Base-by-base conservation (phyloP, 2,888 invertebrate genomes). In the Perithous albicinctus region DNA sequence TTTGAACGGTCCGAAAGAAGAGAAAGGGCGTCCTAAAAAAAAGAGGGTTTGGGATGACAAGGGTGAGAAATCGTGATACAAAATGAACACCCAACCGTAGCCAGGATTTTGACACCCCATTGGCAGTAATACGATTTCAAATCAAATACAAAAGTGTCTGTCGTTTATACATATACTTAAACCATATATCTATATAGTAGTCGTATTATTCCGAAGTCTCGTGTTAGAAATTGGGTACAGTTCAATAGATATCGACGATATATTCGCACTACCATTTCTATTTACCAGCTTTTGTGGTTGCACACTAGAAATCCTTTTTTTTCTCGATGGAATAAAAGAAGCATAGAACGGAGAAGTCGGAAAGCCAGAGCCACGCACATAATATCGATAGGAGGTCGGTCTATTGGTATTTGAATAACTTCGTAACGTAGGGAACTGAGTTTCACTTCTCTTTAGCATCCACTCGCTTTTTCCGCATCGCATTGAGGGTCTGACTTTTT, bases 341-440 rank as follows among this genome's bases (percentile, higher is more conserved):
- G 15, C 15, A 26, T 32, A 48, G 38, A 43, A 72, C 61, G n/a
- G 29, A 18, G 29, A 63, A 18, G 35, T 32, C 56, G 35, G 43
- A 46, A 63, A 51, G 35, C 32, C 43, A 29, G 32, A 48, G 8
- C 64, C 66, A 61, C 61, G 63, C 63, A 46, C 79, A 43, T 75
- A 73, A 82, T 80, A 67, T 72, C 67, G 59, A 78, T 61, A 51
- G 32, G 73, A 59, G 38, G 64, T 46, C 23, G 64, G 38, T 75
- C 51, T 67, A 20, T 54, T n/a, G 38, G 78, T 70, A 85, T 85
- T 84, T 84, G 78, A 85, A 84, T 83, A 83, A 83, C 79, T 83
- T 80, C 77, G 76, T 80, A 80, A 83, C 73, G 59, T 38, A 46
- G 74, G 48, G 63, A 43, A 74, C 63, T 64, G 70, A 64, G 69